Conservation (phyloP, 2,888 invertebrate species). For the Drosophila niveifrons region DNA sequence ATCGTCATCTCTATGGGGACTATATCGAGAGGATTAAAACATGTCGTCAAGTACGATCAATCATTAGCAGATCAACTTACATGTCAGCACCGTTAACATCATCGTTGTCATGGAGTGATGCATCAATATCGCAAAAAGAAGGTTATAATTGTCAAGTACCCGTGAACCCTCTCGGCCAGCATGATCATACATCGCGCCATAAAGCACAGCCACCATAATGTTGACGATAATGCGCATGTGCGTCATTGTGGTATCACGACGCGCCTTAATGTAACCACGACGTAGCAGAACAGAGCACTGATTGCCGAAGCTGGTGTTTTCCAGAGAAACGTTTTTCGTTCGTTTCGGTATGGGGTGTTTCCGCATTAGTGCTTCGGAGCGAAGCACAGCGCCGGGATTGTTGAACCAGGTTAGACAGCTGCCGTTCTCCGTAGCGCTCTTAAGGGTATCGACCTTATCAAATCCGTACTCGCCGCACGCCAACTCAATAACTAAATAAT, state of each 20-base stretch:
- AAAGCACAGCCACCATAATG: slow-evolving; percentile 90
- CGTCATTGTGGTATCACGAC: slow-evolving; percentile 92
- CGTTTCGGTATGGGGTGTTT: slow-evolving; percentile 87
- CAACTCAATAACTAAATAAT: slow-evolving; percentile 94
- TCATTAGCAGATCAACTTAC: slow-evolving; percentile 87
- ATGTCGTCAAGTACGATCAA: background rate
- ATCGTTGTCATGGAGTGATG: slow-evolving; percentile 97
- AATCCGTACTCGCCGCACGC: slow-evolving; percentile 96
- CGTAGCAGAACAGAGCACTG: slow-evolving; percentile 90
- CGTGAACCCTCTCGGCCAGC: slow-evolving; percentile 91
- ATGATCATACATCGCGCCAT: slow-evolving; percentile 91
- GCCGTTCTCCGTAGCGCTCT: slow-evolving; percentile 90
- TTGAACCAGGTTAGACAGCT: slow-evolving; percentile 89
- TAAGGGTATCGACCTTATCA: slow-evolving; percentile 90
- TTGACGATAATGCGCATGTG: slow-evolving; percentile 91
- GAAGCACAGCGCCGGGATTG: slow-evolving; percentile 87
- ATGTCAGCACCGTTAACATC: slow-evolving; percentile 95
- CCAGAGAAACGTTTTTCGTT: slow-evolving; percentile 86
- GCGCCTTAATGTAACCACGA: slow-evolving; percentile 91
- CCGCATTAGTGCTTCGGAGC: slow-evolving; percentile 87
- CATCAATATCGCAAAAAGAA: slow-evolving; percentile 95
- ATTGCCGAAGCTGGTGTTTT: slow-evolving; percentile 90
- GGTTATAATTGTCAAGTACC: slow-evolving; percentile 93
- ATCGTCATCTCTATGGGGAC: slow-evolving; percentile 92
- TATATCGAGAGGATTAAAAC: slow-evolving; percentile 34